These are phyloP conservation scores for Sciaenops ocellatus DNA, from an alignment of 2,797 vertebrate genomes.

Conservation along the genomic window DNA sequence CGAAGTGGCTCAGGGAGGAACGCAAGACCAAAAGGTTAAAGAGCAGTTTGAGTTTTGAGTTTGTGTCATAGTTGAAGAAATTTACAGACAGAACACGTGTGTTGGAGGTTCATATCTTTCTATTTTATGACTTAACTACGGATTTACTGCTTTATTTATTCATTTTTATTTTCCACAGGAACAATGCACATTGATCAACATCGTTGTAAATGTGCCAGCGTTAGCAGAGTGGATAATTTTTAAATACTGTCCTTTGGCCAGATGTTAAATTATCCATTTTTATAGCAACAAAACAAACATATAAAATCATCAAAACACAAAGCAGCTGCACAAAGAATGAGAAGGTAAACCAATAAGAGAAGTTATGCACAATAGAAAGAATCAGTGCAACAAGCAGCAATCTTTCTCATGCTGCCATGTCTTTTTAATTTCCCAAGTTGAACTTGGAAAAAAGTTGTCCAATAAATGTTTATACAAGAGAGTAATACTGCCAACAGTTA, in stretches of 20 bases:
- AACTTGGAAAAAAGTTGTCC: background rate
- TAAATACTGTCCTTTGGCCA: background rate
- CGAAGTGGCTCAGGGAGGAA: background rate
- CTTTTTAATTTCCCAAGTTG: background rate
- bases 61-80: background rate
- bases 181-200: conserved; percentile 20
- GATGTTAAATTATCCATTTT: conserved; percentile 15
- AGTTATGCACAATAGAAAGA: background rate
- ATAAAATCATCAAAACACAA: background rate
- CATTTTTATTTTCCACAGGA: background rate
- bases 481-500: background rate
- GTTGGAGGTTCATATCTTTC: background rate
- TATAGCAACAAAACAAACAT: conserved; percentile 6
- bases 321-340: background rate
- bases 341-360: background rate
- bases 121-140: background rate
- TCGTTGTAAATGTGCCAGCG: background rate
- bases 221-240: conserved; percentile 7
- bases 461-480: background rate
- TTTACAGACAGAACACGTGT: background rate
- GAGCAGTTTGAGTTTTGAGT: background rate
- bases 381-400: background rate
- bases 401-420: background rate
- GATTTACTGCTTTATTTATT: background rate
- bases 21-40: background rate